Conservation (phyloP, 64 coral and sea anemone species). For the Pachyseris speciosa region DNA sequence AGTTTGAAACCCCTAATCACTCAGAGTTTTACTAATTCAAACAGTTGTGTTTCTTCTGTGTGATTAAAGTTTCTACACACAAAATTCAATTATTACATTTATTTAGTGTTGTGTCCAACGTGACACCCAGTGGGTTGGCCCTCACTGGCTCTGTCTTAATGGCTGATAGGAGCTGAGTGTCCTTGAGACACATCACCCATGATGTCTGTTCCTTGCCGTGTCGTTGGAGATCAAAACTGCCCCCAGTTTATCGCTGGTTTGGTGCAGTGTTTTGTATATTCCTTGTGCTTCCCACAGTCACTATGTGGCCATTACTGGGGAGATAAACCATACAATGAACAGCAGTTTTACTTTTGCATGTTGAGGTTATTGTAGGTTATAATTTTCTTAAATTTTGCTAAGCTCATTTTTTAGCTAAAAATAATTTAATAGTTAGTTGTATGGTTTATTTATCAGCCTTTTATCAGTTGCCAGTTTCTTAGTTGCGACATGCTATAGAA, state of each 20-base stretch:
- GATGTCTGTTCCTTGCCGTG: slow-evolving; percentile 94
- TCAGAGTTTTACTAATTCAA: no score
- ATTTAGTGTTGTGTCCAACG: slow-evolving; percentile 10
- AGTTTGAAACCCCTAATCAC: no score
- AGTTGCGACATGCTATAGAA: no score
- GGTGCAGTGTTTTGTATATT: slow-evolving; percentile 88
- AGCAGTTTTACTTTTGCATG: not conserved
- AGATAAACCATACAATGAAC: slow-evolving; percentile 97
- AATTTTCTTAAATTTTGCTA: no score
- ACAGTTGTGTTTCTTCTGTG: no score
- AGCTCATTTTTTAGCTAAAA: no score
- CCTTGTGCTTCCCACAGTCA: slow-evolving; percentile 95
- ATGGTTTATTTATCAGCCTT: no score
- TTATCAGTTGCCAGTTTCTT: no score
- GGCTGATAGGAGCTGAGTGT: slow-evolving; percentile 84
- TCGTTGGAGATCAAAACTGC: slow-evolving; percentile 91
- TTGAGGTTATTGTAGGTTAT: not conserved
- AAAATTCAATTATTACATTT: not conserved
- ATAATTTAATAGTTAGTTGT: no score
- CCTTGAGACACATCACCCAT: slow-evolving; percentile 56
- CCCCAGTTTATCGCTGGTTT: slow-evolving; percentile 72
- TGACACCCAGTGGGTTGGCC: slow-evolving; percentile 79
- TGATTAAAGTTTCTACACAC: no score
- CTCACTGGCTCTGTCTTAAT: slow-evolving; percentile 91
- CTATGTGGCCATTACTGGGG: slow-evolving; percentile 84